Base-by-base conservation (phyloP, 2,797 vertebrate genomes). In the Alectoris magna region DNA sequence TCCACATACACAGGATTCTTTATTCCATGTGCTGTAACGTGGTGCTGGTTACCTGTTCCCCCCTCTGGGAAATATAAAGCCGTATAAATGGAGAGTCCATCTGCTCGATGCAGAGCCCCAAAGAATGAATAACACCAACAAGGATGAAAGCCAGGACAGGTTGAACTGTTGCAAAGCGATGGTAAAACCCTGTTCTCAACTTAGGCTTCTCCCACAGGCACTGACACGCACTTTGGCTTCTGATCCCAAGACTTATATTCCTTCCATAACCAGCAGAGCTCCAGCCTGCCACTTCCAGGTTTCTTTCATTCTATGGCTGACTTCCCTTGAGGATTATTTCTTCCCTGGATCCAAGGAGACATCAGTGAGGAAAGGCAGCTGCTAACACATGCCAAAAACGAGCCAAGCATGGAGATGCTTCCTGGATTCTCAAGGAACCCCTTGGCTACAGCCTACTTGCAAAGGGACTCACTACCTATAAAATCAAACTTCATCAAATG, bases 21-120 rank as follows among this genome's bases (percentile, higher is more conserved):
- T 39, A 19, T 22, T 34, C 70, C 26, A 17, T 3, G 7, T 11
- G 8, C 8, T n/a, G 6, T 36, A 21, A 0, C 0, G 0, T 19
- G 41, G 39, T 63, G 23, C 23, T 82, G 63, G 23, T 14, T 64
- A 4, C 29, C 34, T 23, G 9, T 7, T 72, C 44, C 49, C 49
- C 24, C 16, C 16, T 56, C 56, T 51, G 55, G 53, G 19, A 67
- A 38, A 41, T 38, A 26, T 0, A 1, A 21, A n/a, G 68, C 68
- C 85, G 60, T 16, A 44, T 4, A n/a, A 86, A 71, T 1, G 7
- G 31, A 55, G 39, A 63, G 49, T 14, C 36, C 55, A n/a, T 49
- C 60, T 76, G n/a, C 75, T 46, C 62, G 29, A 82, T 11, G 53
- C 4, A 23, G 31, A 87, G 26, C 58, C 70, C 74, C 49, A 44